Conservation (phyloP, 2,888 invertebrate species). For the Pyrrhopygopsis socrates region DNA sequence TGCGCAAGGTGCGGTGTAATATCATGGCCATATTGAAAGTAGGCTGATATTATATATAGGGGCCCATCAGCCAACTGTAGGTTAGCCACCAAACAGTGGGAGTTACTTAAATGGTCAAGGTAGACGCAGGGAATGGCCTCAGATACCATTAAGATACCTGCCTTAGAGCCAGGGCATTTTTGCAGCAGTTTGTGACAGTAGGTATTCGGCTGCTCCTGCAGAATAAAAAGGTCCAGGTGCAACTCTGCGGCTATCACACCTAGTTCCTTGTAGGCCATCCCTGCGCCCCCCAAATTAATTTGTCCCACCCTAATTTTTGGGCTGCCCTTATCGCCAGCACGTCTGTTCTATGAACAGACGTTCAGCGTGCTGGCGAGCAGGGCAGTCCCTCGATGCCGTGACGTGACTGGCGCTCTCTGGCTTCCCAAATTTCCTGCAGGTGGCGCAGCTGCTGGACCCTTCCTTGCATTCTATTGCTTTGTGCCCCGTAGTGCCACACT, state of each 20-base stretch:
- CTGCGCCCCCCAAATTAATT: not conserved
- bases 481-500: slow-evolving; percentile 57
- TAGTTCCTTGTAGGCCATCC: not conserved
- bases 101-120: not conserved
- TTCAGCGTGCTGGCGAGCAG: not conserved
- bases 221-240: not conserved
- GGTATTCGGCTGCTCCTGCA: not conserved
- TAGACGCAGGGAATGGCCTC: not conserved
- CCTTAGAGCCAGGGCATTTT: not conserved
- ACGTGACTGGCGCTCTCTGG: not conserved
- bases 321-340: not conserved
- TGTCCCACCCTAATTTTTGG: not conserved
- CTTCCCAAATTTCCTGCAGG: slow-evolving; percentile 20
- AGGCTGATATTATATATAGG: not conserved
- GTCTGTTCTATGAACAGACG: not conserved
- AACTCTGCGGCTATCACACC: not conserved
- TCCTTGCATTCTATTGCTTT: not conserved
- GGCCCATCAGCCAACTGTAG: too few species aligned
- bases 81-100: not conserved
- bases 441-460: slow-evolving; percentile 42
- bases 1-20: not conserved
- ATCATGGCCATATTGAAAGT: not conserved
- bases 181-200: not conserved
- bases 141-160: not conserved
- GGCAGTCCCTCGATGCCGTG: not conserved